Conservation (phyloP, 2,797 vertebrate genomes). For the Smutsia gigantea region DNA sequence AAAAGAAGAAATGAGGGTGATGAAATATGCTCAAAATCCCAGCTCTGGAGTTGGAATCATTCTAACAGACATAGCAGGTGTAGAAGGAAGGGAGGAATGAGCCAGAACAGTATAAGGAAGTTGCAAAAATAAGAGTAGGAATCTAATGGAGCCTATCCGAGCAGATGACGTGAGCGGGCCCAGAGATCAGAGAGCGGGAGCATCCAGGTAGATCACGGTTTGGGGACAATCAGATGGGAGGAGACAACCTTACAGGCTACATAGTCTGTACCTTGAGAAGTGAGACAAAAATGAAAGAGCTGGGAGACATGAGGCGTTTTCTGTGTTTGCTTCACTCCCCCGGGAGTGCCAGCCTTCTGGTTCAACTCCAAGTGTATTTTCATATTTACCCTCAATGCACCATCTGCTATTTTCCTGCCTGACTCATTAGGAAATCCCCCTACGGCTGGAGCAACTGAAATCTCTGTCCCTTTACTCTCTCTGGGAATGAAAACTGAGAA, state of each 20-base stretch:
- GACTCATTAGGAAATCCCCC: constrained; percentile 62
- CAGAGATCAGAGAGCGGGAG: background rate
- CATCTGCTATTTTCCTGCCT: constrained; percentile 75
- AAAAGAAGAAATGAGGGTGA: background rate
- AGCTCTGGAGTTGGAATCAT: background rate
- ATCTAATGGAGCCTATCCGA: background rate
- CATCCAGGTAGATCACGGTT: background rate
- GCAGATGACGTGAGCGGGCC: background rate
- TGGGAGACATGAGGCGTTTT: background rate
- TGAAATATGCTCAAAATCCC: background rate
- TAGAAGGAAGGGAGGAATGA: background rate
- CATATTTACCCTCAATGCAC: constrained; percentile 46
- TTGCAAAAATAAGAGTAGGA: background rate
- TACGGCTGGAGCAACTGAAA: background rate
- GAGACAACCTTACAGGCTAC: background rate
- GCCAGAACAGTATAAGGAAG: background rate
- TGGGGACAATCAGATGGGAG: background rate
- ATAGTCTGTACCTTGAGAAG: background rate
- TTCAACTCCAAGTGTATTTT: constrained; percentile 65
- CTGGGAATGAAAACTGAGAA: background rate
- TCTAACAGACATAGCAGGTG: background rate
- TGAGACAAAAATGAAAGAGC: background rate
- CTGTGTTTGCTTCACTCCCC: background rate
- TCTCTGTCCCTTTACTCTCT: constrained; percentile 31
- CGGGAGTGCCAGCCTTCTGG: constrained; percentile 51